Conservation (phyloP, 92 coral and sea anemone species). For the Meandrina meandrites region DNA sequence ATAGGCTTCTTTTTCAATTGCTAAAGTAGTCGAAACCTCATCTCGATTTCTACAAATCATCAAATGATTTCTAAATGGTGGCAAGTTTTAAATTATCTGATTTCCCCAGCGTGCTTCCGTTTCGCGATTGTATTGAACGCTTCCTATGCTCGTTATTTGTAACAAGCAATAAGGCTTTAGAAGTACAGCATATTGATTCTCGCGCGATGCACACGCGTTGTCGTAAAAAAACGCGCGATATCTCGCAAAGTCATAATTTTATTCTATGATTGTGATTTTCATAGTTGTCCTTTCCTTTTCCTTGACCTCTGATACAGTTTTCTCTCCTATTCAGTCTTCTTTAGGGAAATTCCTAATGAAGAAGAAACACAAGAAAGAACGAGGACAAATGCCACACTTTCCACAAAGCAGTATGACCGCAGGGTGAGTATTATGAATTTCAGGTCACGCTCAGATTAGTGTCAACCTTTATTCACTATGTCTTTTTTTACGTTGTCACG, state of each 20-base stretch:
- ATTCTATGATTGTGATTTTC: neutral
- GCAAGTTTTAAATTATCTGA: neutral
- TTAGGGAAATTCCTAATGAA: slow-evolving; percentile 65
- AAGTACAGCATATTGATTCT: neutral
- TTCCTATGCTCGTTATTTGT: neutral
- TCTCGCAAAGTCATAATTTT: neutral
- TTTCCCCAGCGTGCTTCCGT: neutral
- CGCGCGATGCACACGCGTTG: slow-evolving; percentile 24
- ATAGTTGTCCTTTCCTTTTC: neutral
- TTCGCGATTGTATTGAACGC: neutral
- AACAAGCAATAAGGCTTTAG: neutral
- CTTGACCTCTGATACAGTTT: too few relatives aligned
- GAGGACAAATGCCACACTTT: slow-evolving; percentile 26
- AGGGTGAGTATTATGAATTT: slow-evolving; percentile 15
- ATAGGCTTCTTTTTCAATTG: neutral
- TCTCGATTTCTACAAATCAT: neutral
- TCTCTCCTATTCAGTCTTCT: slow-evolving; percentile 47
- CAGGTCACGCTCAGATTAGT: neutral
- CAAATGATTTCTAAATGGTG: neutral
- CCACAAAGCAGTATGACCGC: slow-evolving; percentile 28
- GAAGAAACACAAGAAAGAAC: slow-evolving; percentile 61
- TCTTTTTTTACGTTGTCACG: neutral
- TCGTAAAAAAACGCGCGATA: neutral
- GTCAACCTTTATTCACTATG: neutral
- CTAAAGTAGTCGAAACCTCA: neutral